A percentile compares a stretch with the other conserved stretches of the same genome.
Conservation (phyloP, 92 coral and sea anemone genomes). For the Diadumene lineata region DNA sequence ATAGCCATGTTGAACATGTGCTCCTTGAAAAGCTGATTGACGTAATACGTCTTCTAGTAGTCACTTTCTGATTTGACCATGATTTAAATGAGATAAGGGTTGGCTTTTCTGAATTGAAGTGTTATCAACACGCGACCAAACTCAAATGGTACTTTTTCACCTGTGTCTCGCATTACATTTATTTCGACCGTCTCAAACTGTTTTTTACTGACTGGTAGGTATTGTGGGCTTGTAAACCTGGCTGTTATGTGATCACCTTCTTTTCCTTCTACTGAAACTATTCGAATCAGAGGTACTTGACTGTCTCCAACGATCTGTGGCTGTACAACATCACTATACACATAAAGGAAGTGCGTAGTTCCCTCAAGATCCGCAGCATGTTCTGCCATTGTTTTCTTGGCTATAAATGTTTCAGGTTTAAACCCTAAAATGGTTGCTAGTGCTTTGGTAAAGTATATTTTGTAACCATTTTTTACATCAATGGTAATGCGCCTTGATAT, state of each 20-base stretch:
- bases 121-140: slow-evolving; percentile 45
- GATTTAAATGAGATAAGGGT: slow-evolving; percentile 22
- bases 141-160: slow-evolving; percentile 50
- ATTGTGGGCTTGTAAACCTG: slow-evolving; percentile 43
- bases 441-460: background rate
- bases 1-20: slow-evolving; percentile 34
- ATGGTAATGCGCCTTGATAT: too few relatives aligned
- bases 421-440: slow-evolving; percentile 18
- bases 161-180: slow-evolving; percentile 67
- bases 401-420: background rate
- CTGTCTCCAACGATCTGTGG: slow-evolving; percentile 54
- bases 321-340: slow-evolving; percentile 46
- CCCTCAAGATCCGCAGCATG: slow-evolving; percentile 35
- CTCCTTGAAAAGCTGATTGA: slow-evolving; percentile 41
- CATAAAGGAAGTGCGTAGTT: slow-evolving; percentile 24
- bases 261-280: slow-evolving; percentile 53
- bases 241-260: slow-evolving; percentile 27
- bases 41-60: too few relatives aligned
- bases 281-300: slow-evolving; percentile 38
- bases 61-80: slow-evolving; percentile 46
- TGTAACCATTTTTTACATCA: slow-evolving; percentile 2
- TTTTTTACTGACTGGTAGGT: slow-evolving; percentile 60
- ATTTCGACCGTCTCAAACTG: slow-evolving; percentile 46
- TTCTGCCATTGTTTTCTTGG: slow-evolving; percentile 21
- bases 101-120: slow-evolving; percentile 41